Evolutionary conservation across 2,113 vertebrate species (phyloP).

Genomic region (Thomomys bottae): DNA sequence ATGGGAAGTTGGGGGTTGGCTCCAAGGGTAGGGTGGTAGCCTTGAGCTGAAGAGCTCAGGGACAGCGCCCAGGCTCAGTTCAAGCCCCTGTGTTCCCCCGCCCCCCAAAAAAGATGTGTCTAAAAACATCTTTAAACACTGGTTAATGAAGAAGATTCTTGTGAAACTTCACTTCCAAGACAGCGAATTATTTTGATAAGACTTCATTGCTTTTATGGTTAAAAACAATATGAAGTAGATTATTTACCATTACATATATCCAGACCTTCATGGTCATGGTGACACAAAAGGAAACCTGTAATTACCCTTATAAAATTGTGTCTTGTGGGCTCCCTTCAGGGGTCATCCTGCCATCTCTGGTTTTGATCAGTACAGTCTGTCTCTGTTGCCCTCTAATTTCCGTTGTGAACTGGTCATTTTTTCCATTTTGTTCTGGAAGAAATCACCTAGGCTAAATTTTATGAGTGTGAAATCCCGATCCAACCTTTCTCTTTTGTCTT

Average conservation of each 20-base stretch:
- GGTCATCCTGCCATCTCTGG: neutral
- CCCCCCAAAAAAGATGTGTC: neutral
- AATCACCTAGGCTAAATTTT: neutral
- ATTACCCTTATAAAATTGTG: neutral
- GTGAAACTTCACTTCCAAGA: neutral
- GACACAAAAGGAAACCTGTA: neutral
- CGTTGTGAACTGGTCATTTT: neutral
- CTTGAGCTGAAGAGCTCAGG: too few relatives aligned
- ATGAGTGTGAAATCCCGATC: neutral
- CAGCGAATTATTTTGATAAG: neutral
- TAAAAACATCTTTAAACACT: neutral
- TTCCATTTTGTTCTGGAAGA: neutral
- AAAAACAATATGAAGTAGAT: neutral
- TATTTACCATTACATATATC: neutral
- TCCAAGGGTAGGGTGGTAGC: too few relatives aligned
- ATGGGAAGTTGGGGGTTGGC: too few relatives aligned
- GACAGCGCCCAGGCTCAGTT: too few relatives aligned
- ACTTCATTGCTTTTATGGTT: neutral
- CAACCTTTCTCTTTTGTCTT: neutral
- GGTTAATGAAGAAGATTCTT: constrained; percentile 19
- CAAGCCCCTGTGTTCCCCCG: too few relatives aligned
- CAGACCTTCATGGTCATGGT: neutral
- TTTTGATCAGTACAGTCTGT: too few relatives aligned
- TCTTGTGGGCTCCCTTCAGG: neutral
- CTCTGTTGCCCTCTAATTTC: neutral